Evolutionary conservation across 2,113 vertebrate species (phyloP).

Genomic region (Onychorhynchus coronatus): DNA sequence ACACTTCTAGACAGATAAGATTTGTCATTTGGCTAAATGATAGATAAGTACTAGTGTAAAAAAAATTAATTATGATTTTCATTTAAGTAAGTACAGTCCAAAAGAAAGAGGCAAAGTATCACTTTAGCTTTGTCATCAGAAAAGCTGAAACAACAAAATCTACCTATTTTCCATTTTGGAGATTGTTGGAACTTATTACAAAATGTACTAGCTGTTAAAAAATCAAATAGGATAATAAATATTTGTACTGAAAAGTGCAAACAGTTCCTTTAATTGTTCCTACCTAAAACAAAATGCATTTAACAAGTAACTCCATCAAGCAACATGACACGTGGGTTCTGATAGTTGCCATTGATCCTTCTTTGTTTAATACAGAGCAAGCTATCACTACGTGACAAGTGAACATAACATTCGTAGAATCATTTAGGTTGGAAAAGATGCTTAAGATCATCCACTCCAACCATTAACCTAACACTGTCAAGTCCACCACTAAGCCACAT

Average conservation of each 20-base stretch:
- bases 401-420: conserved; percentile 22
- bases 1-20: background rate
- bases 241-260: background rate
- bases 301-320: background rate
- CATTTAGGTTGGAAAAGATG: background rate
- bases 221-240: background rate
- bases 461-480: background rate
- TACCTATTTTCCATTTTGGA: background rate
- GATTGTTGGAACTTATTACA: background rate
- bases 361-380: conserved; percentile 56
- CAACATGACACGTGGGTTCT: conserved; percentile 21
- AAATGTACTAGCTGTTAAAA: background rate
- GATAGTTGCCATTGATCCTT: conserved; percentile 8
- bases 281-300: background rate
- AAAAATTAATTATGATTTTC: background rate
- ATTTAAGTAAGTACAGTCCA: background rate
- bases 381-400: conserved; percentile 28
- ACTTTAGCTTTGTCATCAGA: background rate
- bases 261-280: background rate
- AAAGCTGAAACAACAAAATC: conserved; percentile 10
- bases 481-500: background rate
- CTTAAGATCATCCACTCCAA: background rate
- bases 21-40: background rate
- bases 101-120: background rate
- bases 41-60: background rate